Conservation (phyloP, 2,113 vertebrate genomes). For the Myrmecophaga tridactyla region DNA sequence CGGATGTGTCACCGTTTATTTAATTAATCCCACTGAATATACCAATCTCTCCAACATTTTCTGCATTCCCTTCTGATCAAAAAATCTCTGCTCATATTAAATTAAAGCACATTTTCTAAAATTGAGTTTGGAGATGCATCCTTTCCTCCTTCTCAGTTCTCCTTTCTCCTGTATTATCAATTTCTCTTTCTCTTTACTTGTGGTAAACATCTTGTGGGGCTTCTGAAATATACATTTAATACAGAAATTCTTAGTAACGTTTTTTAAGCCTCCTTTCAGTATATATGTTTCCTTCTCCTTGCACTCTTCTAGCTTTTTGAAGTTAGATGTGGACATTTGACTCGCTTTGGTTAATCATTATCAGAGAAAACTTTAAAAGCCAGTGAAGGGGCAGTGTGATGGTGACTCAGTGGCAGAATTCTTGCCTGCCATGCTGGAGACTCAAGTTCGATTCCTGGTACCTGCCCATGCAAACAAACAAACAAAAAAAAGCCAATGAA, state of each 20-base stretch:
- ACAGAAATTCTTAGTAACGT: not conserved
- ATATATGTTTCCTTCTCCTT: not conserved
- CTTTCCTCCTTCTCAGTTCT: not conserved
- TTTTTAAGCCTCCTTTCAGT: not conserved
- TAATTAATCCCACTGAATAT: not conserved
- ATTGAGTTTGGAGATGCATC: not conserved
- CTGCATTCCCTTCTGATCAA: not conserved
- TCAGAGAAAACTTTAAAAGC: not conserved
- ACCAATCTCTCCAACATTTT: not conserved
- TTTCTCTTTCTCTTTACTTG: not conserved
- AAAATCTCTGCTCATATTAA: not conserved
- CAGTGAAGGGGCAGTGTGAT: too few species aligned
- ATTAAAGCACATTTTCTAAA: not conserved
- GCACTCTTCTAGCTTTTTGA: not conserved
- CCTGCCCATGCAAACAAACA: too few species aligned
- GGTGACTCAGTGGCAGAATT: too few species aligned
- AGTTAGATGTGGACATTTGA: not conserved
- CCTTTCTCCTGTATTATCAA: not conserved
- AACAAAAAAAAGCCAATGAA: not conserved
- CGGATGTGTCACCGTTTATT: not conserved
- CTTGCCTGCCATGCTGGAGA: too few species aligned
- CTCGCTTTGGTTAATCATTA: not conserved
- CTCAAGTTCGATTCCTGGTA: too few species aligned
- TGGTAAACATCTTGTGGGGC: not conserved
- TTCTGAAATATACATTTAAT: not conserved